Conservation (phyloP, 2,888 invertebrate genomes). For the Mesorhabditis belari region DNA sequence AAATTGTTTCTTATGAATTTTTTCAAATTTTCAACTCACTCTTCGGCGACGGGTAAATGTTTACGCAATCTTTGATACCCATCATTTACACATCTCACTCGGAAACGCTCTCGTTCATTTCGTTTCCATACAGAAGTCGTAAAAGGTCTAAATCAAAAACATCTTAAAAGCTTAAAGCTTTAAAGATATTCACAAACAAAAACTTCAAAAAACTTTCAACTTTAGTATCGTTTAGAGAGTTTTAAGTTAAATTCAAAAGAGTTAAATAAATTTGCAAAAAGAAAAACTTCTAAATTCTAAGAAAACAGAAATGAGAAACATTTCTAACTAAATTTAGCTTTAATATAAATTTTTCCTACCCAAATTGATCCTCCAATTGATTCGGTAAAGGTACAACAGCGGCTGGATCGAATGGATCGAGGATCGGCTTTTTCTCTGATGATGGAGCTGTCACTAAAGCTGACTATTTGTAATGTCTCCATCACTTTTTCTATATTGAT, state of each 20-base stretch:
- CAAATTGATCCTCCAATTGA: conserved; percentile 44
- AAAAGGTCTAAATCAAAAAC: conserved; percentile 10
- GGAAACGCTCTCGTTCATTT: conserved; percentile 54
- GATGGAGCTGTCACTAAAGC: background rate
- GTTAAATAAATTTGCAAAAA: no score
- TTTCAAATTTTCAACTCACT: conserved; percentile 31
- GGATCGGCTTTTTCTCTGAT: conserved; percentile 8
- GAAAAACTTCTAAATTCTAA: background rate
- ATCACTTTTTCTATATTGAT: no score
- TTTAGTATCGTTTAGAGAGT: no score
- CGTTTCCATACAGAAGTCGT: conserved; percentile 52
- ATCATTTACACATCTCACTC: conserved; percentile 55
- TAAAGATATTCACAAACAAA: no score
- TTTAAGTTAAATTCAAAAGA: no score
- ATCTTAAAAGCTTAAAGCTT: no score
- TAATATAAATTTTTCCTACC: conserved; percentile 14
- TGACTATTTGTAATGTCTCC: background rate
- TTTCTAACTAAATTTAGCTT: background rate
- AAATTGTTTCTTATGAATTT: no score
- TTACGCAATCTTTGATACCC: conserved; percentile 53
- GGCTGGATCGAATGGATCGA: conserved; percentile 52
- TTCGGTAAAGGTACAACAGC: conserved; percentile 53
- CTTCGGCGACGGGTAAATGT: conserved; percentile 54
- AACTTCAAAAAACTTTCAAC: no score
- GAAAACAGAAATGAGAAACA: background rate